phyloP scores from a whole-genome alignment of 2,888 invertebrate species.

The Tetranychus piercei region DNA sequence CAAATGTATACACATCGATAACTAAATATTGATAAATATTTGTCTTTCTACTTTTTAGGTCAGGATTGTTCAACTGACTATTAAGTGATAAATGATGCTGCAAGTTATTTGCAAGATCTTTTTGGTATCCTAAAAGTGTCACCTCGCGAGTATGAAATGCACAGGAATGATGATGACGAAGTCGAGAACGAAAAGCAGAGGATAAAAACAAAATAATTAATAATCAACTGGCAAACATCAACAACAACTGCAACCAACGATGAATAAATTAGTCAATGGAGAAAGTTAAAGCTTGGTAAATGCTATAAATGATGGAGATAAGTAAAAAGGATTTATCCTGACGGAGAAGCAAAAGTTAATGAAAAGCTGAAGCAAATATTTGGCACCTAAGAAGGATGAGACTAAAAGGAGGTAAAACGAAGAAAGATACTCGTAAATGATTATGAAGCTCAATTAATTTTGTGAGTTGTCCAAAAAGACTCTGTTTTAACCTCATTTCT shows the following conservation, averaged over 20 bases:
- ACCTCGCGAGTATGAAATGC: too few species aligned
- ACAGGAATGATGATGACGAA: too few species aligned
- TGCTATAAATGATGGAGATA: not conserved
- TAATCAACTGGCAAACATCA: too few species aligned
- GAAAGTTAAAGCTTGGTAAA: not conserved
- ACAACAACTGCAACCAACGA: not conserved
- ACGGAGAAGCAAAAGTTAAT: not conserved
- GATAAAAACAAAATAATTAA: too few species aligned
- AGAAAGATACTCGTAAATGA: not conserved
- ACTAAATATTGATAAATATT: too few species aligned
- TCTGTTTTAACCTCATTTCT: not conserved
- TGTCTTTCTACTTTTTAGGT: too few species aligned
- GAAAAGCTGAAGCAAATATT: not conserved
- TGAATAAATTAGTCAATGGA: not conserved
- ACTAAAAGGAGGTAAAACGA: not conserved
- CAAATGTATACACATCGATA: too few species aligned
- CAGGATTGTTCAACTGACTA: too few species aligned
- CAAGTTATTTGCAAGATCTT: too few species aligned
- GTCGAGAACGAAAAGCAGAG: too few species aligned
- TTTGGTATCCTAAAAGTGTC: too few species aligned
- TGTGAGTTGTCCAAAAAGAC: not conserved
- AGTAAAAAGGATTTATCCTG: not conserved
- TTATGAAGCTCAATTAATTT: not conserved
- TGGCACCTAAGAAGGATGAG: not conserved
- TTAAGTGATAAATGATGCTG: too few species aligned